Conservation (phyloP, 2,797 vertebrate genomes). For the Saguinus oedipus region DNA sequence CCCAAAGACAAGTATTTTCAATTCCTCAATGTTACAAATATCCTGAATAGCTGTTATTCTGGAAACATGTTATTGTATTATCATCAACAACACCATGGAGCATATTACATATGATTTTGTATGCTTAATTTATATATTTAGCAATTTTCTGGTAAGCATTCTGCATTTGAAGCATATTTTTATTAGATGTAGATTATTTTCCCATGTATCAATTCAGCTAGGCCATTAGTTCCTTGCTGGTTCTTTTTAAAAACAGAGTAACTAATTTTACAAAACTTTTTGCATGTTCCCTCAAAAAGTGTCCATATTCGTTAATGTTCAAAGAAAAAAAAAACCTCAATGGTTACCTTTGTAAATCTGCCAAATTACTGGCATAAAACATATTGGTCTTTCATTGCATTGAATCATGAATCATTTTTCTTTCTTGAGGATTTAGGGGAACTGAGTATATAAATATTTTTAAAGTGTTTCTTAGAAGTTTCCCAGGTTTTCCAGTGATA, state of each 20-base stretch:
- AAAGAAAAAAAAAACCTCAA: neutral
- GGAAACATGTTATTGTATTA: neutral
- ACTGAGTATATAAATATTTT: constrained; percentile 63
- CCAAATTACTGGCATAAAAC: constrained; percentile 51
- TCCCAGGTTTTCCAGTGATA: constrained; percentile 67
- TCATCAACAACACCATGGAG: neutral
- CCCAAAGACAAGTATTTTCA: constrained; percentile 19
- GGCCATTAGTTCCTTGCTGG: neutral
- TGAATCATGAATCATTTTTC: constrained; percentile 53
- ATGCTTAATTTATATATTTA: constrained; percentile 53
- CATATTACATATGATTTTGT: neutral
- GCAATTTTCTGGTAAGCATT: constrained; percentile 40
- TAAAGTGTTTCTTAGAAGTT: constrained; percentile 73
- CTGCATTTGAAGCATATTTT: constrained; percentile 24
- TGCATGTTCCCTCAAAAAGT: constrained; percentile 41
- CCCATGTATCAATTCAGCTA: constrained; percentile 24
- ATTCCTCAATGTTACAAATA: neutral
- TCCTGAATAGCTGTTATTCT: neutral
- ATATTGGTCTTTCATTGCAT: constrained; percentile 5
- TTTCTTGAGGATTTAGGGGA: constrained; percentile 63
- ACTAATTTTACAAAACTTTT: constrained; percentile 53
- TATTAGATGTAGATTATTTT: constrained; percentile 13
- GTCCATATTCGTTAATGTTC: neutral
- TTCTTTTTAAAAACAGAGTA: neutral
- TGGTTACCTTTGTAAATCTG: constrained; percentile 44